Evolutionary conservation across 1,140 invertebrate species (phyloP).

Genomic region (Heliothis virescens): DNA sequence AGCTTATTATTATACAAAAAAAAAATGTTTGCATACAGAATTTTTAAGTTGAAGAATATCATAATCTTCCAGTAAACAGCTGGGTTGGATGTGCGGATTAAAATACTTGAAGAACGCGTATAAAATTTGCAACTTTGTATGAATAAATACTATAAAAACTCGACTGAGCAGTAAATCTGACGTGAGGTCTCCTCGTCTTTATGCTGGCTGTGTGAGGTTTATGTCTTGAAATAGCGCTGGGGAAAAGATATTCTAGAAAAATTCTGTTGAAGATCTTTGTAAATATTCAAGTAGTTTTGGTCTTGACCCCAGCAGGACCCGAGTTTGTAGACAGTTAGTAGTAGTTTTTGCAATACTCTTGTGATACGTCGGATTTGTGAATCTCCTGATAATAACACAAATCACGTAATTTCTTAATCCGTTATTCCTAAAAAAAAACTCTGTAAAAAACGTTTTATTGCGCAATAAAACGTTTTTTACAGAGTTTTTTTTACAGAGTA

Average conservation of each 20-base stretch:
- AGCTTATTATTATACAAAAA: too few relatives aligned
- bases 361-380: background rate
- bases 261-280: too few relatives aligned
- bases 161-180: background rate
- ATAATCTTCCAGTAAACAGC: background rate
- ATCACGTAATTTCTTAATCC: slow-evolving; percentile 11
- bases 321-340: too few relatives aligned
- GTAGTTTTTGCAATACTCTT: too few relatives aligned
- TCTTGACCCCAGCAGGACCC: too few relatives aligned
- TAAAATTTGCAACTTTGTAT: slow-evolving; percentile 15
- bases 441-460: too few relatives aligned
- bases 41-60: too few relatives aligned
- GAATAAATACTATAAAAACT: slow-evolving; percentile 5
- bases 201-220: background rate
- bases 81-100: slow-evolving; percentile 1
- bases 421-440: background rate
- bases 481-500: too few relatives aligned
- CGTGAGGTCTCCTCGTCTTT: slow-evolving; percentile 8
- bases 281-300: too few relatives aligned
- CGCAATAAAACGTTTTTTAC: too few relatives aligned
- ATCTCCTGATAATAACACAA: background rate
- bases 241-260: too few relatives aligned
- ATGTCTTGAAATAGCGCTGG: background rate
- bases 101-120: background rate
- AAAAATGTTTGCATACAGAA: too few relatives aligned